Evolutionary conservation across 2,888 invertebrate species (phyloP).

Genomic region (Mellilla xanthometata): DNA sequence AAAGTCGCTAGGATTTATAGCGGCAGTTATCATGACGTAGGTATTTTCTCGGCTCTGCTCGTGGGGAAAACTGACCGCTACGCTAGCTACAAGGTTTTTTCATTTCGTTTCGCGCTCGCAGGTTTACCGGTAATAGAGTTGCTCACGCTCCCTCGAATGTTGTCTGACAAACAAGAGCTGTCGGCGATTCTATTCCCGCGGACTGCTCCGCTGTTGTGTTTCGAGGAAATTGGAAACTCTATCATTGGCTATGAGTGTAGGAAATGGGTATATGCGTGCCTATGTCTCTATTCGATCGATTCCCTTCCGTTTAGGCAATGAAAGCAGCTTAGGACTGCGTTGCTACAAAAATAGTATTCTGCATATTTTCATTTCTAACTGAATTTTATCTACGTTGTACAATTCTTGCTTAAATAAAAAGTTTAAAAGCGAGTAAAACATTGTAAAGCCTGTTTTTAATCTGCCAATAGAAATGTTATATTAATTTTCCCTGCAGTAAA

Average conservation of each 20-base stretch:
- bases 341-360: too few species aligned
- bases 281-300: too few species aligned
- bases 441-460: neutral
- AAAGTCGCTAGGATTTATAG: constrained; percentile 71
- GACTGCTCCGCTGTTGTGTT: constrained; percentile 7
- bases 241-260: neutral
- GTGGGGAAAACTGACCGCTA: constrained; percentile 34
- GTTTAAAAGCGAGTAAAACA: neutral
- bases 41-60: constrained; percentile 56
- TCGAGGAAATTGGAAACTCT: constrained; percentile 13
- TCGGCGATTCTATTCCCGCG: constrained; percentile 8
- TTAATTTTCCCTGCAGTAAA: constrained; percentile 2
- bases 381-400: too few species aligned
- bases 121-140: constrained; percentile 20
- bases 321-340: too few species aligned
- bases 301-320: too few species aligned
- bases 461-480: neutral
- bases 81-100: constrained; percentile 44
- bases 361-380: too few species aligned
- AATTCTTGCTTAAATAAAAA: too few species aligned
- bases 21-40: constrained; percentile 69
- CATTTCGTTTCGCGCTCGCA: constrained; percentile 7
- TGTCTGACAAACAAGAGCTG: constrained; percentile 20
- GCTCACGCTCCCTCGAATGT: constrained; percentile 18
- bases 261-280: too few species aligned